Conservation (phyloP, 2,113 vertebrate genomes). For the Heterochromis multidens region DNA sequence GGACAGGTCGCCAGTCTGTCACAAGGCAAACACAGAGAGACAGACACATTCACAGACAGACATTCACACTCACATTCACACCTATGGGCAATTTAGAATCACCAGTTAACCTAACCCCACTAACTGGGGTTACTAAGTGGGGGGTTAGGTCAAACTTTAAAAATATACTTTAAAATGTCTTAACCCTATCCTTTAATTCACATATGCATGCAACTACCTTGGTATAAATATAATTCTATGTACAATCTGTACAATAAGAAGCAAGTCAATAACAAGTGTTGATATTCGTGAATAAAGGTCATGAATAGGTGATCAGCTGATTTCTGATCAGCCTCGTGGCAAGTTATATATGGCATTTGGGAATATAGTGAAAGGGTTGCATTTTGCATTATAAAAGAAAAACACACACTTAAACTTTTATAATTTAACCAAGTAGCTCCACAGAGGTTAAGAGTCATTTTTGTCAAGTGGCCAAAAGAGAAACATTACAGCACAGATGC, state of each 20-base stretch:
- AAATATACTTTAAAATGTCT: not conserved
- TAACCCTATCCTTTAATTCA: not conserved
- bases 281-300: constrained; percentile 30
- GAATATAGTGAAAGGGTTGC: not conserved
- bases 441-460: not conserved
- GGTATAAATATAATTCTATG: not conserved
- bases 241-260: constrained; percentile 15
- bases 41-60: too few relatives aligned
- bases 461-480: not conserved
- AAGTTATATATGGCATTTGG: not conserved
- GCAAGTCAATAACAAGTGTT: constrained; percentile 9
- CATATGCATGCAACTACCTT: not conserved
- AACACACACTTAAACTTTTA: not conserved
- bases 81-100: not conserved
- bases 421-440: not conserved
- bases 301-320: not conserved
- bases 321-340: not conserved
- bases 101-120: not conserved
- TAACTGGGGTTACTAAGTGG: not conserved
- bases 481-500: not conserved
- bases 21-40: not conserved
- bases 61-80: not conserved
- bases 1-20: not conserved
- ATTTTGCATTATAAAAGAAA: not conserved
- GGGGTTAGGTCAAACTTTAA: not conserved